Conservation (phyloP, 2,113 vertebrate genomes). For the Hymenochirus boettgeri region DNA sequence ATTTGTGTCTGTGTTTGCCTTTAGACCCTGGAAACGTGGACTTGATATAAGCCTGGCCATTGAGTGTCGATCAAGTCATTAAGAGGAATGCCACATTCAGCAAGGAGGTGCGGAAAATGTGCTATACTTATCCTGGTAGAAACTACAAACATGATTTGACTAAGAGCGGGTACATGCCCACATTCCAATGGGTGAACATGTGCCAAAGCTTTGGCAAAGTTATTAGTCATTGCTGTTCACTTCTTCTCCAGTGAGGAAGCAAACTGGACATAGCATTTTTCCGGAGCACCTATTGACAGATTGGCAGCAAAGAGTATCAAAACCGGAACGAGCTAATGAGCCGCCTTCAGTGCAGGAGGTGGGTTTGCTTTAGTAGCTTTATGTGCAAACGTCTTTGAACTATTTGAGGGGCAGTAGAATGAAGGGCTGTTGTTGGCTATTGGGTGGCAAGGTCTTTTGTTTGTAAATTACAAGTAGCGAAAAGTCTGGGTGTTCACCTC, state of each 20-base stretch:
- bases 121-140: conserved; percentile 91
- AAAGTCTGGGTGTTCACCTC: no score
- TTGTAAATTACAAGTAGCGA: no score
- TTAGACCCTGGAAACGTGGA: conserved; percentile 83
- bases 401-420: conserved; percentile 82
- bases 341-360: conserved; percentile 78
- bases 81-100: conserved; percentile 88
- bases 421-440: no score
- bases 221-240: neutral
- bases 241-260: conserved; percentile 76
- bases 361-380: conserved; percentile 92
- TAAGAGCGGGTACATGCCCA: no score
- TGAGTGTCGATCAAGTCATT: conserved; percentile 90
- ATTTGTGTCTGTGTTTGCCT: conserved; percentile 31
- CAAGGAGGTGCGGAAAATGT: conserved; percentile 90
- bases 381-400: conserved; percentile 96
- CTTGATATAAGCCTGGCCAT: conserved; percentile 82
- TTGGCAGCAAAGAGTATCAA: conserved; percentile 86
- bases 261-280: conserved; percentile 76
- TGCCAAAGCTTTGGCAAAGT: neutral
- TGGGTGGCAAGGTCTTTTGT: no score
- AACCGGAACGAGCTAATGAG: conserved; percentile 75
- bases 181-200: no score
- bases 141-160: neutral
- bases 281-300: conserved; percentile 80